Evolutionary conservation across 2,797 vertebrate genomes (phyloP).

Genomic region (Coreius guichenoti): DNA sequence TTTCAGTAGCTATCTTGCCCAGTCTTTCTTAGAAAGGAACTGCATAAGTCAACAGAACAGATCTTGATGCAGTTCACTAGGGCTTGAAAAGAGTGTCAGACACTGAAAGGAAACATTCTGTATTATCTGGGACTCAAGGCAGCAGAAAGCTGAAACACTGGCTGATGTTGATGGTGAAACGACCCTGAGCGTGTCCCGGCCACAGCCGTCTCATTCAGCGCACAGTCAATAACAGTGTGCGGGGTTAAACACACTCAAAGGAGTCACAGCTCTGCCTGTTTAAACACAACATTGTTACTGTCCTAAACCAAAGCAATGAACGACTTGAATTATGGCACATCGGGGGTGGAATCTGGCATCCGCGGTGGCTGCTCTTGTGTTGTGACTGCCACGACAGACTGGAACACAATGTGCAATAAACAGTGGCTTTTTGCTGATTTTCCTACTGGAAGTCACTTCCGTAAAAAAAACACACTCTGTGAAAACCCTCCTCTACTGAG

Average conservation of each 20-base stretch:
- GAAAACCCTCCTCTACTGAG: not conserved
- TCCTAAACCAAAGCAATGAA: not conserved
- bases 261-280: slow-evolving; percentile 36
- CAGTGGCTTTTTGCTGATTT: not conserved
- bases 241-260: slow-evolving; percentile 45
- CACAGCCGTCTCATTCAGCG: not conserved
- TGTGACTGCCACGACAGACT: slow-evolving; percentile 16
- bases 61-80: not conserved
- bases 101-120: slow-evolving; percentile 23
- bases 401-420: not conserved
- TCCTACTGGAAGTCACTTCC: not conserved
- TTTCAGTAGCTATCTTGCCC: not conserved
- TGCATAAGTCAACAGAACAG: not conserved
- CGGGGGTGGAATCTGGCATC: slow-evolving; percentile 24
- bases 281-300: not conserved
- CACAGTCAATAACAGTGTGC: not conserved
- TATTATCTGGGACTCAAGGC: not conserved
- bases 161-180: slow-evolving; percentile 14
- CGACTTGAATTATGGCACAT: not conserved
- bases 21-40: not conserved
- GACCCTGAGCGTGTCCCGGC: slow-evolving; percentile 25
- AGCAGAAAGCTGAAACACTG: slow-evolving; percentile 34
- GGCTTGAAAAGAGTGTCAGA: not conserved
- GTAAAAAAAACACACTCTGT: not conserved
- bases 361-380: not conserved